Conservation (phyloP, 2,797 vertebrate genomes). For the Pseudochirops corinnae region DNA sequence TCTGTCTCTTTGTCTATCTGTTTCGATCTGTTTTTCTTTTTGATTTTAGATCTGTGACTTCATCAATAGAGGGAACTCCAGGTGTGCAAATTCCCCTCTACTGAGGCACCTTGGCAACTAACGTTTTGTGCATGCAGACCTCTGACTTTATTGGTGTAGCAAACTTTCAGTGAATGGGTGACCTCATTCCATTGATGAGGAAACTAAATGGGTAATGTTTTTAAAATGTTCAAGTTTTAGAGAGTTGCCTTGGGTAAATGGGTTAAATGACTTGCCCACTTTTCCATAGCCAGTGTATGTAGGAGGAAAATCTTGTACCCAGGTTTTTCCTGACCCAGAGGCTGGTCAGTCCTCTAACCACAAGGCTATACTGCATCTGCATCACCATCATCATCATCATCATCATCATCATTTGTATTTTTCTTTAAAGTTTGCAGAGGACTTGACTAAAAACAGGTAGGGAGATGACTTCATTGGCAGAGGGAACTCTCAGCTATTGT, state of each 20-base stretch:
- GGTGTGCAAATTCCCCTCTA: not conserved
- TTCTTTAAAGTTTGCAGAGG: not conserved
- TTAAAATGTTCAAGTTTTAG: not conserved
- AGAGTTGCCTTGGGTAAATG: not conserved
- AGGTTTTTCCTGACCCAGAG: not conserved
- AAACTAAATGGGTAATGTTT: not conserved
- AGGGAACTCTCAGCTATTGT: not conserved
- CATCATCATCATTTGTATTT: not conserved
- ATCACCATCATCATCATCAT: not conserved
- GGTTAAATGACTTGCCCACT: not conserved
- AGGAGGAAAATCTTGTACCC: not conserved
- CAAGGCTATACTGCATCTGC: not conserved
- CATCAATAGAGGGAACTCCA: not conserved
- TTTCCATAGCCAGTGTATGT: not conserved
- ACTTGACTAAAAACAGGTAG: not conserved
- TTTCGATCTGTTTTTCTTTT: not conserved
- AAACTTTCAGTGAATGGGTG: not conserved
- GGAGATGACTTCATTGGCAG: not conserved
- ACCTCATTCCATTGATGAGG: not conserved
- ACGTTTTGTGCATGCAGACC: not conserved
- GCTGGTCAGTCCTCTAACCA: not conserved
- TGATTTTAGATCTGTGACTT: not conserved
- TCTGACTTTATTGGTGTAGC: not conserved
- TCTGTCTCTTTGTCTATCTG: not conserved
- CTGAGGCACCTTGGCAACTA: not conserved